Percentiles rank a stretch among this genome's conserved stretches.
Evolutionary conservation across 1,140 invertebrate species (phyloP).

Genomic region (Ptiloglossa arizonensis): DNA sequence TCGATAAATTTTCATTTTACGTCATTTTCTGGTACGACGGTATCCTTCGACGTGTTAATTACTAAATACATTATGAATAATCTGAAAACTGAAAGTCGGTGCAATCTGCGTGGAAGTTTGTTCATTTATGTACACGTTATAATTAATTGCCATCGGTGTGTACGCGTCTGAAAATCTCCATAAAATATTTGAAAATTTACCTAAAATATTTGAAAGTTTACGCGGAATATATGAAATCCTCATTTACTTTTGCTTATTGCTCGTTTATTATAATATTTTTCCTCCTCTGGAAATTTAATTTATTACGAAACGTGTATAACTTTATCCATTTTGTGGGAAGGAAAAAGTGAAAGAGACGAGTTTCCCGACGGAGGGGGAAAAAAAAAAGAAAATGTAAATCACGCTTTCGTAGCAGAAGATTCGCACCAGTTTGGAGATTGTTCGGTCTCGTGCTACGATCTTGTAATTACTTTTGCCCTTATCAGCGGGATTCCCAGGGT

Average conservation of each 20-base stretch:
- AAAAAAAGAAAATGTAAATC: neutral
- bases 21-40: neutral
- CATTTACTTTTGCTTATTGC: too few species aligned
- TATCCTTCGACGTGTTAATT: neutral
- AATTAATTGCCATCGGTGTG: neutral
- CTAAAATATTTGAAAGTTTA: too few species aligned
- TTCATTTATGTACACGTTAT: neutral
- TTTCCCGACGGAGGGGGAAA: neutral
- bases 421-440: constrained; percentile 22
- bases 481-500: neutral
- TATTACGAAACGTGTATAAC: too few species aligned
- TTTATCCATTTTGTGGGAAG: neutral
- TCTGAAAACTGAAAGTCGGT: neutral
- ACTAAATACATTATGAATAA: neutral
- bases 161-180: too few species aligned
- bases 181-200: too few species aligned
- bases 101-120: neutral
- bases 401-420: neutral
- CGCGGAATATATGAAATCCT: too few species aligned
- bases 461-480: constrained; percentile 49
- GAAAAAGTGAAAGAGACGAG: neutral
- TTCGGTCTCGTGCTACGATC: constrained; percentile 22
- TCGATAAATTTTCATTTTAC: neutral
- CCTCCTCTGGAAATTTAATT: too few species aligned
- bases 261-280: too few species aligned